Conservation (phyloP, 2,113 vertebrate genomes). For the Barnardius zonarius region DNA sequence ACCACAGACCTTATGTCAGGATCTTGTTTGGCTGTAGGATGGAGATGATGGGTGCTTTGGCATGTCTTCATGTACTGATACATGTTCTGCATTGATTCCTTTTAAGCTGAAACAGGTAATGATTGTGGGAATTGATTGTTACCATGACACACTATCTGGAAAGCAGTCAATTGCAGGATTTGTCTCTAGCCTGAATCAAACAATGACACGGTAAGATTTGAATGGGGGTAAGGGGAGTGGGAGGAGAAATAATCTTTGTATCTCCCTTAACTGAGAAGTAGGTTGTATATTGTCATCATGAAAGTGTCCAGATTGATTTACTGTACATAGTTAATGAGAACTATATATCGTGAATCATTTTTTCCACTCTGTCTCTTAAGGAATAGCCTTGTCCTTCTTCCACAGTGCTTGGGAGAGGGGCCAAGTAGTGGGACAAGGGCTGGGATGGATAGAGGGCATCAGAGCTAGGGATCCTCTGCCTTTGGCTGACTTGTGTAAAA, state of each 20-base stretch:
- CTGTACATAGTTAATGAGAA: neutral
- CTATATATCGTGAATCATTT: neutral
- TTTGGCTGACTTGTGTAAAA: neutral
- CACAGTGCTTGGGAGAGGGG: neutral
- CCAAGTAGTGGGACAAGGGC: neutral
- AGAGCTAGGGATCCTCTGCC: neutral
- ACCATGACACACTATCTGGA: conserved; percentile 86
- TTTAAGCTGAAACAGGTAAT: conserved; percentile 89
- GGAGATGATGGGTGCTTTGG: neutral
- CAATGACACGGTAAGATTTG: conserved; percentile 84
- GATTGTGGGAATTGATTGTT: conserved; percentile 95
- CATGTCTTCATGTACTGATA: neutral
- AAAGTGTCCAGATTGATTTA: neutral
- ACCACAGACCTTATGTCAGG: neutral
- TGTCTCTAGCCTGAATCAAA: conserved; percentile 89
- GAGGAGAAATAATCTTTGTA: neutral
- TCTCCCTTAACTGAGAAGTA: neutral
- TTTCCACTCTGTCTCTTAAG: neutral
- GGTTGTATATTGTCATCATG: neutral
- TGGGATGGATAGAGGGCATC: neutral
- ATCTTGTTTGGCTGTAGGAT: neutral
- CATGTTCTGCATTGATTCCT: neutral
- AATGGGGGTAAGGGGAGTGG: neutral
- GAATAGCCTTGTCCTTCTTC: neutral
- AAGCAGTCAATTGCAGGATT: conserved; percentile 88